These are phyloP conservation scores for Coturnix japonica DNA, from an alignment of 2,113 vertebrate species.

Conservation along the genomic window DNA sequence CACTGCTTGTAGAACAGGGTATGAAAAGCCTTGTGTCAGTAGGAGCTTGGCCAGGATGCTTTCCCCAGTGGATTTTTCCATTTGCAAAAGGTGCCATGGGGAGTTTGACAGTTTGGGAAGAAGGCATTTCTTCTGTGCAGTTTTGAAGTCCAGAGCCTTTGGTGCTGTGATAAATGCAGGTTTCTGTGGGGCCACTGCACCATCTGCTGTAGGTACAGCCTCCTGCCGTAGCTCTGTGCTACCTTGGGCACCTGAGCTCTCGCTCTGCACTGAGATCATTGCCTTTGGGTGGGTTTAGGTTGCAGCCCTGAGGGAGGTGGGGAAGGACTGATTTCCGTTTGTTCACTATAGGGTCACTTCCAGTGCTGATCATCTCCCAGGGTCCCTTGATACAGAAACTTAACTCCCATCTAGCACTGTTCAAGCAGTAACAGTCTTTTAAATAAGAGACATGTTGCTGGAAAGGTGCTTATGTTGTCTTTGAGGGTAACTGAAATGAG, in stretches of 20 bases:
- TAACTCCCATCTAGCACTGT: background rate
- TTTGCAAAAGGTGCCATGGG: background rate
- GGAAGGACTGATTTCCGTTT: background rate
- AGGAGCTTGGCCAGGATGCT: background rate
- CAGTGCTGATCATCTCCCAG: background rate
- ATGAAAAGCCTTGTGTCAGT: background rate
- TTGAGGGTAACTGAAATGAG: background rate
- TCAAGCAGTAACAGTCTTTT: background rate
- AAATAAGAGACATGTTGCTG: background rate
- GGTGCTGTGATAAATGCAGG: accelerated
- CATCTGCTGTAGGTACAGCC: background rate
- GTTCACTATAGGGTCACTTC: background rate
- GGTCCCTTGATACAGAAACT: background rate
- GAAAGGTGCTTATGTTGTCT: background rate
- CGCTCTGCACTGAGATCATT: accelerated
- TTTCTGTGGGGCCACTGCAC: background rate
- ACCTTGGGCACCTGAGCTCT: background rate
- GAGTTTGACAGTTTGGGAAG: background rate
- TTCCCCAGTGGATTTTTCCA: background rate
- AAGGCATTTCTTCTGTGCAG: background rate
- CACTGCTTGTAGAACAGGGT: background rate
- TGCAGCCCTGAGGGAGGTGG: background rate
- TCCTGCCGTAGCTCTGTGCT: background rate
- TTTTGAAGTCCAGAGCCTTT: background rate
- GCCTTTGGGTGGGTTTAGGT: background rate